Base-by-base conservation (phyloP, 2,797 vertebrate genomes). In the Muraenolepis orangiensis region DNA sequence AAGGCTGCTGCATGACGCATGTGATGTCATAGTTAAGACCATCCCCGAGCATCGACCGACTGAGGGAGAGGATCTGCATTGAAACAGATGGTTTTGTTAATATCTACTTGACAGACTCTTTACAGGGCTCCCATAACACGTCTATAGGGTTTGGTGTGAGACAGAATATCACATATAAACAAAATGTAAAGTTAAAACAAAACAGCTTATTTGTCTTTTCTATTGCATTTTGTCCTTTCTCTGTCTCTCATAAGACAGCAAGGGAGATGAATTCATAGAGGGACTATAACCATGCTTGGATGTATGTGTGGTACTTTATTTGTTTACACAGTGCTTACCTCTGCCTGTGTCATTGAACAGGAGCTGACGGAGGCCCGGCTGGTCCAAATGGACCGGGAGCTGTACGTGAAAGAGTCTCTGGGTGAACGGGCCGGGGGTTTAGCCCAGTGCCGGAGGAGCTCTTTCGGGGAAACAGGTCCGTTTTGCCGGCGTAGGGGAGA, bases 381-480 rank as follows among this genome's bases (percentile, higher is more conserved):
- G 66, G 57, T 70, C 20, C 75, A 77, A 32, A 61, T 57, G 40
- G 40, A 11, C 28, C 1, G 64, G 5, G 38, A 42, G 16, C 5
- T 79, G 46, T 72, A 72, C 18, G 67, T 57, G 76, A 42, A 28
- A 0, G 16, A 20, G 10, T 26, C 61, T 66, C 71, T 70, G 68
- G 81, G 76, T 0, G 83, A 77, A 11, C 0, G 1, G 51, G 51
- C 4, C 64, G 64, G 1, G 8, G 67, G 78, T n/a, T 12, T 32
- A 29, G 71, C 73, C 12, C 71, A 20, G 10, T 67, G 67, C 1
- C 5, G 61, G 79, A 90, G 86, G 0, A 87, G 88, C 14, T 82
- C 42, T 78, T 91, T 89, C 0, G 84, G 82, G 86, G 93, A 92
- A 18, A 89, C 20, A 1, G 92, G 86, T 0, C 91, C 90, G 0